Conservation (phyloP, 2,797 vertebrate species). For the Melanitta fusca region DNA sequence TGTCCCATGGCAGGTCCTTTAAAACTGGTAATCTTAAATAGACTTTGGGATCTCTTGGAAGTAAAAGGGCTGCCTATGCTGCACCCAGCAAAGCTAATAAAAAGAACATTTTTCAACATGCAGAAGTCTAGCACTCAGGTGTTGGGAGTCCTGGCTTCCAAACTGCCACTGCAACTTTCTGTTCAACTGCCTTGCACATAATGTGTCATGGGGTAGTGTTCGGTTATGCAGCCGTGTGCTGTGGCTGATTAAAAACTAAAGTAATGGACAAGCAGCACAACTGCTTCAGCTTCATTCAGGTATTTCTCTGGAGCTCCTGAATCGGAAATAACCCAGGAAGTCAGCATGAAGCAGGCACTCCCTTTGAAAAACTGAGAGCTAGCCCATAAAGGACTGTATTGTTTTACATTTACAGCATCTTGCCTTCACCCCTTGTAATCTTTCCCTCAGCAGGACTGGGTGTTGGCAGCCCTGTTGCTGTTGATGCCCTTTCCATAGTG, state of each 20-base stretch:
- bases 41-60: neutral
- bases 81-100: neutral
- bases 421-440: neutral
- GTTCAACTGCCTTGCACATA: fast-evolving
- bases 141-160: neutral
- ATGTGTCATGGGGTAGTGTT: neutral
- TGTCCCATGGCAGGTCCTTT: neutral
- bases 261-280: neutral
- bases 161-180: neutral
- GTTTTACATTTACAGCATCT: neutral
- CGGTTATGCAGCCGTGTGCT: neutral
- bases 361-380: neutral
- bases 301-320: neutral
- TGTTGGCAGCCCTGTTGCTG: neutral
- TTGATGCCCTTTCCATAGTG: neutral
- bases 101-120: neutral
- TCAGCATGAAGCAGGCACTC: neutral
- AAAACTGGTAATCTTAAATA: neutral
- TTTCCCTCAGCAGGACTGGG: neutral
- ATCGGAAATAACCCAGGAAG: neutral
- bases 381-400: neutral
- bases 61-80: neutral
- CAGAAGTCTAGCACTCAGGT: neutral
- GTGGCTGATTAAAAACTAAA: neutral
- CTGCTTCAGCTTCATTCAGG: neutral